Conservation (phyloP, 2,113 vertebrate genomes). For the Malurus alboscapulatus region DNA sequence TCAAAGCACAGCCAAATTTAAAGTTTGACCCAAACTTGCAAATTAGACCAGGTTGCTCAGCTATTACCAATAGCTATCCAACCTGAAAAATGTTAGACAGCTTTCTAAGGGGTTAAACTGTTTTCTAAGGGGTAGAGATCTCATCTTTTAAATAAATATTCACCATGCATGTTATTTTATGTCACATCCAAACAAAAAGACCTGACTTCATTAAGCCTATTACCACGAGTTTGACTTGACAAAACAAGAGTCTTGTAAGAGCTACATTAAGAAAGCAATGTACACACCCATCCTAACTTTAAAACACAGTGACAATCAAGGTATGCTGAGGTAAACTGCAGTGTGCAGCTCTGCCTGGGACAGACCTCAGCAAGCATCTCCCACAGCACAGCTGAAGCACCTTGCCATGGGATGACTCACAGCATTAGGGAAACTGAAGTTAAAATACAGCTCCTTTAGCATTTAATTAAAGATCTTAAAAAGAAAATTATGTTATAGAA, state of each 20-base stretch:
- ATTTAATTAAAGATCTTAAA: not conserved
- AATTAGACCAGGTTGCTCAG: not conserved
- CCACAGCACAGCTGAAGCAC: not conserved
- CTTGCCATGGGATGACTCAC: not conserved
- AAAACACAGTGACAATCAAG: not conserved
- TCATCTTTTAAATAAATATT: not conserved
- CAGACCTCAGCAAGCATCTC: not conserved
- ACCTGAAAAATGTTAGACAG: not conserved
- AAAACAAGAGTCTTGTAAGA: not conserved
- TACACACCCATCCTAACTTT: not conserved
- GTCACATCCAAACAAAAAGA: not conserved
- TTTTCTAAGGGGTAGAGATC: not conserved
- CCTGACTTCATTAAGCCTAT: not conserved
- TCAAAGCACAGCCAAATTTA: not conserved
- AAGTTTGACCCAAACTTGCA: not conserved
- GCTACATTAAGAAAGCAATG: accelerated
- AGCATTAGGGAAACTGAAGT: not conserved
- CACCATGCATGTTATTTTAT: not conserved
- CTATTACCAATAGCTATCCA: not conserved
- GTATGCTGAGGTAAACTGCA: not conserved
- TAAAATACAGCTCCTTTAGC: not conserved
- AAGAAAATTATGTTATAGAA: not conserved
- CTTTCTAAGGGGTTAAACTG: too few relatives aligned
- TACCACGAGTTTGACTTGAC: not conserved
- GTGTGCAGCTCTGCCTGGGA: not conserved